phyloP scores from a whole-genome alignment of 2,888 invertebrate genomes.

The Allygus modestus region DNA sequence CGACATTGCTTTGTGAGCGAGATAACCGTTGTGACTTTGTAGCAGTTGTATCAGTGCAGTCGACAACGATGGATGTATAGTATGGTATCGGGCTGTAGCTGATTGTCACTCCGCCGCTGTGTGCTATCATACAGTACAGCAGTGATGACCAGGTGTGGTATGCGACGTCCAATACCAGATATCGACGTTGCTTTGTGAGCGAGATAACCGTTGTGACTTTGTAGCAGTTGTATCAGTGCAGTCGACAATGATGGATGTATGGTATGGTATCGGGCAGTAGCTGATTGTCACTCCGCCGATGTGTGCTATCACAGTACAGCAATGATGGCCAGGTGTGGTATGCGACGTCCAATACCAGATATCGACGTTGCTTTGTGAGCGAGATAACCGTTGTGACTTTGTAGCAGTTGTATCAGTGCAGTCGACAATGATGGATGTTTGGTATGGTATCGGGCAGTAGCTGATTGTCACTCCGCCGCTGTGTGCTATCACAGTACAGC shows the following conservation, averaged over 20 bases:
- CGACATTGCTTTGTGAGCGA: not conserved
- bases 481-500: no score
- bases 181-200: no score
- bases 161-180: no score
- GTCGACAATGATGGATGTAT: not conserved
- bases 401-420: no score
- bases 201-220: not conserved
- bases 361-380: no score
- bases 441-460: no score
- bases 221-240: not conserved
- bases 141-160: no score
- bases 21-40: not conserved
- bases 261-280: not conserved
- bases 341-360: no score
- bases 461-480: no score
- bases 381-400: no score
- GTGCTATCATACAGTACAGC: no score
- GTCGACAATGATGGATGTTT: no score
- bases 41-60: not conserved
- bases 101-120: constrained; percentile 16
- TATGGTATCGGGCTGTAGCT: not conserved
- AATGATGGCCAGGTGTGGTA: not conserved
- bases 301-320: not conserved
- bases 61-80: not conserved
- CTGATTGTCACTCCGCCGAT: not conserved